These are phyloP conservation scores for Oreocharis arfaki DNA, from an alignment of 2,113 vertebrate genomes.

Conservation along the genomic window DNA sequence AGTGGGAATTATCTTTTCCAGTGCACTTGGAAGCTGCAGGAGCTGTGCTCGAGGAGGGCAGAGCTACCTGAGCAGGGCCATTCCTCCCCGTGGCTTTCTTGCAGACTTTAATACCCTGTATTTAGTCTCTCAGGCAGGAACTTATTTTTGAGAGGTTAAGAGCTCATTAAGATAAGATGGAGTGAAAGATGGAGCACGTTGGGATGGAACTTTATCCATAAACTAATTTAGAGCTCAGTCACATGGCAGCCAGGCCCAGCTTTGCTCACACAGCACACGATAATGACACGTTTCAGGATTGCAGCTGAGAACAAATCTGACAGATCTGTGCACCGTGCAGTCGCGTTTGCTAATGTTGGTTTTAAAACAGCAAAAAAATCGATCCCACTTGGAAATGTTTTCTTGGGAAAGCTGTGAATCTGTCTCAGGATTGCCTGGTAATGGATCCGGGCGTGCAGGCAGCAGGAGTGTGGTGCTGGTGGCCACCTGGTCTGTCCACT, in stretches of 20 bases:
- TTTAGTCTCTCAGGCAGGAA: not conserved
- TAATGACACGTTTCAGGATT: not conserved
- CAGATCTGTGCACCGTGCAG: not conserved
- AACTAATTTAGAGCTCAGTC: slow-evolving; percentile 22
- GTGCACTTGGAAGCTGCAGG: slow-evolving; percentile 45
- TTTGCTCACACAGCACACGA: slow-evolving; percentile 42
- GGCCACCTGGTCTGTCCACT: not conserved
- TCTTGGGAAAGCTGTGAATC: not conserved
- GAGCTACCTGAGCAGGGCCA: slow-evolving; percentile 24
- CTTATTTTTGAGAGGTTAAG: slow-evolving; percentile 13
- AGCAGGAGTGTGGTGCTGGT: not conserved
- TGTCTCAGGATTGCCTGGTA: not conserved
- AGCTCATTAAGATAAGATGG: slow-evolving; percentile 14
- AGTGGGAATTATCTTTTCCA: slow-evolving; percentile 27
- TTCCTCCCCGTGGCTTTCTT: not conserved
- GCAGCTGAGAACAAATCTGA: slow-evolving; percentile 38
- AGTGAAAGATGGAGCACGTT: not conserved
- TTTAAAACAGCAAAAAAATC: slow-evolving; percentile 21
- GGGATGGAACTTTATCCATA: not conserved
- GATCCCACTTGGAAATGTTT: slow-evolving; percentile 10
- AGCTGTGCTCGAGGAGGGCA: slow-evolving; percentile 33
- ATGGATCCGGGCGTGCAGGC: not conserved
- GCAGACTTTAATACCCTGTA: not conserved
- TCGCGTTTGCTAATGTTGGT: not conserved
- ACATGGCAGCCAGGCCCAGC: not conserved